phyloP scores from a whole-genome alignment of 2,797 vertebrate genomes.

The Benthosema pterotum region DNA sequence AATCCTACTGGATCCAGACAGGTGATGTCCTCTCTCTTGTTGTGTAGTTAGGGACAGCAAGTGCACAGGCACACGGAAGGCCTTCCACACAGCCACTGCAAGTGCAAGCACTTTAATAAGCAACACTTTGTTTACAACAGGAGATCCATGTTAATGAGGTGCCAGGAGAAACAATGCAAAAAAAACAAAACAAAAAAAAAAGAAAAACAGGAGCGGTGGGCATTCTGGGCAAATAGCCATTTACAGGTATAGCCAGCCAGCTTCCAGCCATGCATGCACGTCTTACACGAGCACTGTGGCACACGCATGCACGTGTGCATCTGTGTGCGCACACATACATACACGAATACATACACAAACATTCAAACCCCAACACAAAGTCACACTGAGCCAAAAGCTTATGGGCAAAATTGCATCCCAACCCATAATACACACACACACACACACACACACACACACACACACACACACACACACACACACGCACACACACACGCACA shows the following conservation, averaged over 20 bases:
- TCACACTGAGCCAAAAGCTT: too few species aligned
- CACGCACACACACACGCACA: conserved; percentile 14
- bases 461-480: conserved; percentile 20
- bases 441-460: conserved; percentile 4
- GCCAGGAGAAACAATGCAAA: conserved; percentile 42
- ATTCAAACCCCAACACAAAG: conserved; percentile 11
- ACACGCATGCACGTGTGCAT: conserved; percentile 8
- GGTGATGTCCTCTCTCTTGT: conserved; percentile 39
- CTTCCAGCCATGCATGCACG: not conserved
- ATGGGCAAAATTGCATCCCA: too few species aligned
- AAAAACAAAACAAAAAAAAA: too few species aligned
- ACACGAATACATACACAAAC: conserved; percentile 37
- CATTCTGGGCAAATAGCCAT: not conserved
- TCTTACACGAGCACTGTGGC: too few species aligned
- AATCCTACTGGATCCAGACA: conserved; percentile 34
- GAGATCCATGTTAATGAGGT: conserved; percentile 44
- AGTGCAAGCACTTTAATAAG: conserved; percentile 42
- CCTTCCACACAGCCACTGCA: conserved; percentile 15
- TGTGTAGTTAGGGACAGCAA: conserved; percentile 41
- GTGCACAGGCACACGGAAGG: conserved; percentile 19
- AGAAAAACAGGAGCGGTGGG: conserved; percentile 17
- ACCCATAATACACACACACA: not conserved
- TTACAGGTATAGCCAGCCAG: conserved; percentile 7
- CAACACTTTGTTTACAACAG: conserved; percentile 52
- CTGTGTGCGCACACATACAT: conserved; percentile 6